These are phyloP conservation scores for Seira ritae DNA, from an alignment of 2,888 invertebrate genomes.

Conservation along the genomic window DNA sequence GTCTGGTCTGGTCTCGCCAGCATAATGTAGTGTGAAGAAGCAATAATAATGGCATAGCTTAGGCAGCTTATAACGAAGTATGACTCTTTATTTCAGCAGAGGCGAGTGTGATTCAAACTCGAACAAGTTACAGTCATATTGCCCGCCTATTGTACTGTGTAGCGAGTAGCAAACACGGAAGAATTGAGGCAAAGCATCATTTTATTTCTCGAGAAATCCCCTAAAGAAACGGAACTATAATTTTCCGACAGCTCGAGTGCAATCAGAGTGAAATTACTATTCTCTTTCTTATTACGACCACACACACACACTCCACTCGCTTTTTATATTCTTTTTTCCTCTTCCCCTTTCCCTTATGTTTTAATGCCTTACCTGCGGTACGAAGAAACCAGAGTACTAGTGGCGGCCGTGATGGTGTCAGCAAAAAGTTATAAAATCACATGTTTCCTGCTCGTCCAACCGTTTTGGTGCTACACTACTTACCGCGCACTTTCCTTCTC, in stretches of 20 bases:
- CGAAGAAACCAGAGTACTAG: background rate
- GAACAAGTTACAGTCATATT: conserved; percentile 7
- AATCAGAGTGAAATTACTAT: conserved; percentile 64
- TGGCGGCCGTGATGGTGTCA: conserved; percentile 3
- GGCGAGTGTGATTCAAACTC: background rate
- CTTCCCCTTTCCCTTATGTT: background rate
- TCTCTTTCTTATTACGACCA: conserved; percentile 44
- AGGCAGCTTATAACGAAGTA: conserved; percentile 3
- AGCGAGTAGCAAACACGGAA: conserved; percentile 21
- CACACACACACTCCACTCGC: conserved; percentile 1
- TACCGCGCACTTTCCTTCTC: background rate
- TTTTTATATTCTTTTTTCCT: background rate
- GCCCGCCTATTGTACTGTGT: background rate
- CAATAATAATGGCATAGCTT: conserved; percentile 7
- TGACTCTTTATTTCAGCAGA: background rate
- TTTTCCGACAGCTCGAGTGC: conserved; percentile 63
- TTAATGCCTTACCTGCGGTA: conserved; percentile 12
- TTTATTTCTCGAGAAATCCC: conserved; percentile 60
- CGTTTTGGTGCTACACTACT: conserved; percentile 25
- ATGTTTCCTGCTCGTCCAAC: conserved; percentile 9
- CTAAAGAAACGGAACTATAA: conserved; percentile 64
- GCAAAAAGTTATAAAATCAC: conserved; percentile 31
- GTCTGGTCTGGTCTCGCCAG: background rate
- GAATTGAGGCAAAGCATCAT: conserved; percentile 26
- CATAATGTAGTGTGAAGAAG: conserved; percentile 24